Evolutionary conservation across 1,140 invertebrate genomes (phyloP).

Genomic region (Euwallacea fornicatus): DNA sequence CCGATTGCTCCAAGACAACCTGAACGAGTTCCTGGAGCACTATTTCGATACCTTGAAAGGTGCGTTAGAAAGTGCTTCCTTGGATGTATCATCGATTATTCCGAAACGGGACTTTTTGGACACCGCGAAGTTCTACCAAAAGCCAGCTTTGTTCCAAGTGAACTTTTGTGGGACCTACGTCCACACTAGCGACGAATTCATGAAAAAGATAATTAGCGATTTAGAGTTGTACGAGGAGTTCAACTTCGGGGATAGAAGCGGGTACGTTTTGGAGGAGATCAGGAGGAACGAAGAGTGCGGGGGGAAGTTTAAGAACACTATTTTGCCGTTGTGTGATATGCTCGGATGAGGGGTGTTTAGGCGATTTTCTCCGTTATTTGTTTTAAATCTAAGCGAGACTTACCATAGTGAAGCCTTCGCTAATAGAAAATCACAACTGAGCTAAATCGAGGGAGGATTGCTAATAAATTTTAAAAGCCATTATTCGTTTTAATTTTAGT

Average conservation of each 20-base stretch:
- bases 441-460: not conserved
- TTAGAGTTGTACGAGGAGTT: not conserved
- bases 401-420: too few species aligned
- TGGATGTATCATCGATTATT: not conserved
- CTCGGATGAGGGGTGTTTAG: not conserved
- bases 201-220: not conserved
- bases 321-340: constrained; percentile 12
- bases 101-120: not conserved
- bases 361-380: too few species aligned
- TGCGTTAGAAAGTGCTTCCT: not conserved
- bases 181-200: not conserved
- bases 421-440: too few species aligned
- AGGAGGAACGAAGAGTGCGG: not conserved
- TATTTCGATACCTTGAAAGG: not conserved
- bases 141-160: not conserved
- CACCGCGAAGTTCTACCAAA: not conserved
- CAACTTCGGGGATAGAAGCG: not conserved
- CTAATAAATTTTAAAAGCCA: not conserved
- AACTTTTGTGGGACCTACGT: not conserved
- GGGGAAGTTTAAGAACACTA: constrained; percentile 6
- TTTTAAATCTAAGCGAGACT: too few species aligned
- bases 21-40: not conserved
- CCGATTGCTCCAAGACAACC: not conserved
- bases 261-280: not conserved
- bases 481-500: not conserved